These are phyloP conservation scores for Lapara coniferarum DNA, from an alignment of 2,888 invertebrate species.

Conservation along the genomic window DNA sequence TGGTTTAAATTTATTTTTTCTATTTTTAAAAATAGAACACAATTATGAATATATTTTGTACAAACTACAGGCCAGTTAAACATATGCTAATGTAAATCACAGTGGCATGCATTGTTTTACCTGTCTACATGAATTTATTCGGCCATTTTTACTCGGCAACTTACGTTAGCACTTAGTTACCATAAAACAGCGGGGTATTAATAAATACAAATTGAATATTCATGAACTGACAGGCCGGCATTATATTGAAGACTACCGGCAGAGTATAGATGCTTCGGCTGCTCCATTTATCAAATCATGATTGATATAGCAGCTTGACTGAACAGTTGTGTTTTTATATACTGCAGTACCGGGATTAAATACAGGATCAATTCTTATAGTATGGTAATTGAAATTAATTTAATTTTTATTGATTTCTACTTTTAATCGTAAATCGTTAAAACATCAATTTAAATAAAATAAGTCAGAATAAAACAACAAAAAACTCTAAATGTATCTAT, in stretches of 20 bases:
- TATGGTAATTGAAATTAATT: no score
- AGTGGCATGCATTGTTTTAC: background rate
- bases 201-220: conserved; percentile 26
- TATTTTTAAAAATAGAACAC: background rate
- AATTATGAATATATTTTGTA: background rate
- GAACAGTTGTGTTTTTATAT: background rate
- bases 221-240: conserved; percentile 9
- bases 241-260: conserved; percentile 16
- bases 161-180: conserved; percentile 22
- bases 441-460: no score
- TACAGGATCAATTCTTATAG: background rate
- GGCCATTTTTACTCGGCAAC: conserved; percentile 18
- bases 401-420: no score
- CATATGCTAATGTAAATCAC: conserved; percentile 1
- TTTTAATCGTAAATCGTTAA: no score
- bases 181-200: conserved; percentile 25
- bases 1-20: no score
- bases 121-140: background rate
- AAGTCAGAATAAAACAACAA: no score
- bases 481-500: no score
- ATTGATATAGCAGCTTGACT: conserved; percentile 8
- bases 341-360: background rate
- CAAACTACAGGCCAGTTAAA: background rate
- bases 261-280: background rate
- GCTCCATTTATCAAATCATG: conserved; percentile 18